phyloP scores from a whole-genome alignment of 2,797 vertebrate genomes.

The Cygnus olor region DNA sequence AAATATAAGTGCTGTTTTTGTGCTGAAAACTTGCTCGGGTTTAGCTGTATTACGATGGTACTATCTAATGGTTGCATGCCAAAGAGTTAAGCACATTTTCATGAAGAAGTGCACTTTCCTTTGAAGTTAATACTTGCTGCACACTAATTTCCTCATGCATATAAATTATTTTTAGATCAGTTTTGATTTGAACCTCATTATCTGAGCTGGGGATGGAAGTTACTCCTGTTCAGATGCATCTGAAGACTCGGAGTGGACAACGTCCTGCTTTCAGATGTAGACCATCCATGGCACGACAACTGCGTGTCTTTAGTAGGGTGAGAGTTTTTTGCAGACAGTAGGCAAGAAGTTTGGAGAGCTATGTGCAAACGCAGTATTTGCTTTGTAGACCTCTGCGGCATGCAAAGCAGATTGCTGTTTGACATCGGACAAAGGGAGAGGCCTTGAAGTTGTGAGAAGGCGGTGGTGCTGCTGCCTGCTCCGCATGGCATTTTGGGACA shows the following conservation, averaged over 20 bases:
- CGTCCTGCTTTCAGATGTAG: not conserved
- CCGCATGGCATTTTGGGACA: not conserved
- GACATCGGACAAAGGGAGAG: not conserved
- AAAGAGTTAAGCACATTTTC: not conserved
- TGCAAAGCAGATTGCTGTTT: not conserved
- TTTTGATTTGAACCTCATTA: not conserved
- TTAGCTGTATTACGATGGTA: not conserved
- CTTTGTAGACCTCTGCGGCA: not conserved
- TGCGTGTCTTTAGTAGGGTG: not conserved
- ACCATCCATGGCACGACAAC: not conserved
- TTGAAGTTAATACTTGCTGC: not conserved
- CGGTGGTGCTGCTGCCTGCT: not conserved
- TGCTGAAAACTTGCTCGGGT: not conserved
- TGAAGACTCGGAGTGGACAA: not conserved
- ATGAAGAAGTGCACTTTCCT: not conserved
- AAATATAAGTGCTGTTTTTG: not conserved
- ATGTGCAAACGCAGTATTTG: not conserved
- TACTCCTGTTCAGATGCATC: not conserved
- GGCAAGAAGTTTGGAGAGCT: not conserved
- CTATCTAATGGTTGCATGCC: not conserved
- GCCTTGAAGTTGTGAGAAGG: not conserved
- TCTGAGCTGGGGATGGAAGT: not conserved
- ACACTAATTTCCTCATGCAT: not conserved
- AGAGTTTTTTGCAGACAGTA: not conserved
- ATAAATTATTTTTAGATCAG: not conserved